A percentile compares a stretch with the other conserved stretches of the same genome.
Conservation (phyloP, 2,113 vertebrate species). For the Micronisus gabar region DNA sequence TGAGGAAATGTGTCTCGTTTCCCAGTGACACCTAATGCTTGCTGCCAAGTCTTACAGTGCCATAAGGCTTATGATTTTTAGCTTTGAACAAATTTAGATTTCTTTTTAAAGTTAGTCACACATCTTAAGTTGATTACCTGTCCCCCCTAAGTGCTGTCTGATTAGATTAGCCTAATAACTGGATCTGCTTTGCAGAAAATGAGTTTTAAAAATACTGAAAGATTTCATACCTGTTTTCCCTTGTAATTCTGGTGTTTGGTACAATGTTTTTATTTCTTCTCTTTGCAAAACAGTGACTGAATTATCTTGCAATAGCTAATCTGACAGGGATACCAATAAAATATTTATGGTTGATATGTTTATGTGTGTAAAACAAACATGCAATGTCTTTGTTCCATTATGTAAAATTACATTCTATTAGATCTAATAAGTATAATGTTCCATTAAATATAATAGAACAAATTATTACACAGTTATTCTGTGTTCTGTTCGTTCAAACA, state of each 20-base stretch:
- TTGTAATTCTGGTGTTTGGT: background rate
- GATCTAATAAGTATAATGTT: background rate
- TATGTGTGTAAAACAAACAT: background rate
- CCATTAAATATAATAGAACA: background rate
- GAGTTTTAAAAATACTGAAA: background rate
- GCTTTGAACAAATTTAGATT: background rate
- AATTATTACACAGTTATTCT: background rate
- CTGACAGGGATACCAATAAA: background rate
- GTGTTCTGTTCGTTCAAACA: background rate
- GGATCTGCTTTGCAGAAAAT: background rate
- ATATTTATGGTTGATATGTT: background rate
- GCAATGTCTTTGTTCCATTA: background rate
- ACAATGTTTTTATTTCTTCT: background rate
- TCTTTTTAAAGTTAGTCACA: background rate
- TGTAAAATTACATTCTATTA: background rate
- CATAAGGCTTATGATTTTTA: background rate
- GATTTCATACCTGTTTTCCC: background rate
- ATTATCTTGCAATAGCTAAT: background rate
- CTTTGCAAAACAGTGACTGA: background rate
- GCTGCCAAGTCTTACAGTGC: background rate
- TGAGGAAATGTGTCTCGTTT: background rate
- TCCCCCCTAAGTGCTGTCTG: background rate
- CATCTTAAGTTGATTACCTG: background rate
- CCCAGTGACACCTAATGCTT: background rate
- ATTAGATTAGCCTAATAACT: background rate